Evolutionary conservation across 2,888 invertebrate species (phyloP).

Genomic region (Catocala nupta): DNA sequence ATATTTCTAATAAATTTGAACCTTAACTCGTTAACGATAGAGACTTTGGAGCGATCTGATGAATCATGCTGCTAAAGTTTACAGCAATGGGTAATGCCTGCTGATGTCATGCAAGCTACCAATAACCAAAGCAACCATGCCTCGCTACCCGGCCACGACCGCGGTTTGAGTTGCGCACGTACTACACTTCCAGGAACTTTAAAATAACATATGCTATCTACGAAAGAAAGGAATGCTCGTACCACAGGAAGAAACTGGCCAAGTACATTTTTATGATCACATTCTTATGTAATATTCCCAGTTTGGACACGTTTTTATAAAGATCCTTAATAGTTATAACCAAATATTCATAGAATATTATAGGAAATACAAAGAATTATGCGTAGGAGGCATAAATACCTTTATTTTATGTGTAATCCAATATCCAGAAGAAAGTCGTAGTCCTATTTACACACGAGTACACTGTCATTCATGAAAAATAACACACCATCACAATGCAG

Average conservation of each 20-base stretch:
- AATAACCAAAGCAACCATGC: conserved; percentile 57
- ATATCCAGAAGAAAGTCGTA: conserved; percentile 84
- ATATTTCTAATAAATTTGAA: conserved; percentile 37
- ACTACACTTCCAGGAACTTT: conserved; percentile 62
- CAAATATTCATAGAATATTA: conserved; percentile 42
- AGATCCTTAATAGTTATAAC: conserved; percentile 31
- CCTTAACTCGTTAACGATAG: conserved; percentile 44
- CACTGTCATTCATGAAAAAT: conserved; percentile 83
- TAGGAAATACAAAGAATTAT: conserved; percentile 58
- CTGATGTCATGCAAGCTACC: conserved; percentile 81
- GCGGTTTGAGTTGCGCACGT: conserved; percentile 52
- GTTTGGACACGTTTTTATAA: conserved; percentile 39
- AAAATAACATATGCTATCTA: conserved; percentile 58
- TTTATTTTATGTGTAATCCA: conserved; percentile 86
- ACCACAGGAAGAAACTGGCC: conserved; percentile 43
- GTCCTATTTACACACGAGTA: conserved; percentile 81
- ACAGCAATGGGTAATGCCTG: conserved; percentile 72
- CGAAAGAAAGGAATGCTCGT: conserved; percentile 50
- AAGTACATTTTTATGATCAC: conserved; percentile 53
- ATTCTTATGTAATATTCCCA: conserved; percentile 81
- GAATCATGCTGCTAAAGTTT: conserved; percentile 78
- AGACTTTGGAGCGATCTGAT: conserved; percentile 57
- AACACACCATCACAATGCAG: conserved; percentile 83
- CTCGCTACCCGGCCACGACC: conserved; percentile 41
- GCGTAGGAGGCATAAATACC: conserved; percentile 84